Evolutionary conservation across 2,888 invertebrate genomes (phyloP).

Genomic region (Conops quadrifasciatus): DNA sequence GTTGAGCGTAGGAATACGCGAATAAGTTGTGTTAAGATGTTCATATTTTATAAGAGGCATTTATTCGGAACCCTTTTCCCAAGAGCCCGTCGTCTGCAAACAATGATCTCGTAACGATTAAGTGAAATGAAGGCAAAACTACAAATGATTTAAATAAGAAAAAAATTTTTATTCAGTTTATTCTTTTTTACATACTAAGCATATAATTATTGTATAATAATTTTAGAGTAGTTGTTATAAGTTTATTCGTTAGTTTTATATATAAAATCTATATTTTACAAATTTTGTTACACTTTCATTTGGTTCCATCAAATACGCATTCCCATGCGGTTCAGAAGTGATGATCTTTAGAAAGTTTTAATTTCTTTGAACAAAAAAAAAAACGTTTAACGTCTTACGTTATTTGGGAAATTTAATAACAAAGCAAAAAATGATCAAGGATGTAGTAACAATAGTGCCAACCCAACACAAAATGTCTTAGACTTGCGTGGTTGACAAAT

Average conservation of each 20-base stretch:
- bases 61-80: too few relatives aligned
- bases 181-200: constrained; percentile 15
- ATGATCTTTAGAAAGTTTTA: too few relatives aligned
- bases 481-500: constrained; percentile 14
- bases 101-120: too few relatives aligned
- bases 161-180: constrained; percentile 22
- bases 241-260: constrained; percentile 13
- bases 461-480: constrained; percentile 21
- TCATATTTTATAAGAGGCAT: background rate
- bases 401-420: constrained; percentile 8
- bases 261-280: constrained; percentile 32
- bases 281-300: constrained; percentile 24
- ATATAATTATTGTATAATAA: constrained; percentile 25
- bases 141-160: constrained; percentile 15
- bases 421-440: constrained; percentile 16
- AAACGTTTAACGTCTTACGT: background rate
- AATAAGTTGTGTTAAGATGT: background rate
- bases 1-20: background rate
- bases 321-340: background rate
- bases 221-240: constrained; percentile 21
- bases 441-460: constrained; percentile 18
- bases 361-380: too few relatives aligned
- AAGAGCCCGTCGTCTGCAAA: too few relatives aligned
- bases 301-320: constrained; percentile 12
- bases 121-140: too few relatives aligned